Base-by-base conservation (phyloP, 1,140 invertebrate species). In the Diorhabda carinulata region DNA sequence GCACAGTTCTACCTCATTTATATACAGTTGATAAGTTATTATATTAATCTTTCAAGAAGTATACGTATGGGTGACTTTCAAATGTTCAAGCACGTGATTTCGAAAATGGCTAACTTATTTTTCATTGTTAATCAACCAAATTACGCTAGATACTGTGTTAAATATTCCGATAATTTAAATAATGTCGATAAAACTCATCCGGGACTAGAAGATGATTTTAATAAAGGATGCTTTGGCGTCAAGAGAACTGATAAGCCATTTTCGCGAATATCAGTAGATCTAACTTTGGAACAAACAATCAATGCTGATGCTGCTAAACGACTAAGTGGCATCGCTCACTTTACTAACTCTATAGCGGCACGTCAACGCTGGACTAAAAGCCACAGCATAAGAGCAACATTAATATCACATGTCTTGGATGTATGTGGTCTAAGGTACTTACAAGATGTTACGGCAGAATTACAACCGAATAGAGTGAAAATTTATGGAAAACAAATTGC, bases 211-310 rank as follows among this genome's bases (percentile, higher is more conserved):
- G 4, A 61, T 25, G 57, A 73, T 66, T 72, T 57, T 65, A 25
- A 44, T 44, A 41, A 61, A 7, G 42, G 25, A 25, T 25, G 25
- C 25, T 25, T 25, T 25, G 73, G 67, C n/a, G 58, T 73, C 7
- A 68, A 74, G 66, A 64, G 67, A 65, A 74, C 73, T 57, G 44
- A 69, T 44, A 74, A 74, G 41, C 66, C 73, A 9, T 74, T 73
- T 52, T 75, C 76, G 43, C 56, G 70, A 65, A 66, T 66, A 47
- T 70, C 72, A 43, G 45, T 75, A 7, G 73, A 25, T 25, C 25
- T 25, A 76, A 77, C 73, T 2, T 40, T 78, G 9, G 78, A 78
- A 62, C 74, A 77, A 67, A 79, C 74, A 0, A 72, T 78, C 44
- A 77, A 78, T 69, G 72, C 73, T 3, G 74, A 77, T 65, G 76